These are phyloP conservation scores for Lepus townsendii DNA, from an alignment of 2,797 vertebrate genomes.

Conservation along the genomic window DNA sequence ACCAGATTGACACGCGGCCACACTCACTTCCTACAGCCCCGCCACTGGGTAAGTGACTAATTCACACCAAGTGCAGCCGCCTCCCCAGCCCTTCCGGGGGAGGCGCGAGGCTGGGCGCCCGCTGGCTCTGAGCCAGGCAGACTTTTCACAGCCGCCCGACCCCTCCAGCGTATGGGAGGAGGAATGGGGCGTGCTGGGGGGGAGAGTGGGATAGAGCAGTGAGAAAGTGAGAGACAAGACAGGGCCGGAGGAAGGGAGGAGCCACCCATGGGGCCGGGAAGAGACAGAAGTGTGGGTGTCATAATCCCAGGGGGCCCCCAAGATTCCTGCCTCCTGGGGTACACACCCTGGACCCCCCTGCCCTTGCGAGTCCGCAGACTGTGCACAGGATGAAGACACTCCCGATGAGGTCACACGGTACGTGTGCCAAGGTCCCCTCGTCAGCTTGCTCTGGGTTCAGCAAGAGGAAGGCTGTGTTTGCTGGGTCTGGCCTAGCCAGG, in stretches of 20 bases:
- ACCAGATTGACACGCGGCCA: rapidly evolving
- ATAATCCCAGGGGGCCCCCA: background rate
- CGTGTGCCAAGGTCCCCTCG: background rate
- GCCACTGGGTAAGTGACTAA: too few relatives aligned
- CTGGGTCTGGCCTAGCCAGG: background rate
- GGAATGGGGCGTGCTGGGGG: rapidly evolving
- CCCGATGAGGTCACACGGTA: rapidly evolving
- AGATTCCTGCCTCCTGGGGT: rapidly evolving
- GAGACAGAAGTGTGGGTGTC: rapidly evolving
- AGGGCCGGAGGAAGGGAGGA: background rate
- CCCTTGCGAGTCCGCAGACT: rapidly evolving
- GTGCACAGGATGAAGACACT: rapidly evolving
- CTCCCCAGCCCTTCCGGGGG: background rate
- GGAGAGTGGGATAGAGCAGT: background rate
- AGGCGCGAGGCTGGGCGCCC: rapidly evolving
- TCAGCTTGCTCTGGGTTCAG: background rate
- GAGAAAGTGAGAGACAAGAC: background rate
- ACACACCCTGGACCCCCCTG: rapidly evolving
- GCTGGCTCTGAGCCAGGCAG: background rate
- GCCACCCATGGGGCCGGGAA: rapidly evolving
- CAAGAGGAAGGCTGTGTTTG: rapidly evolving
- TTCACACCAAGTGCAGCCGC: rapidly evolving
- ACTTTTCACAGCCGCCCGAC: background rate
- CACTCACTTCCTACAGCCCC: rapidly evolving
- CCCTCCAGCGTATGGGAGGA: background rate